Base-by-base conservation (phyloP, 1,140 invertebrate species). In the Ips typographus region DNA sequence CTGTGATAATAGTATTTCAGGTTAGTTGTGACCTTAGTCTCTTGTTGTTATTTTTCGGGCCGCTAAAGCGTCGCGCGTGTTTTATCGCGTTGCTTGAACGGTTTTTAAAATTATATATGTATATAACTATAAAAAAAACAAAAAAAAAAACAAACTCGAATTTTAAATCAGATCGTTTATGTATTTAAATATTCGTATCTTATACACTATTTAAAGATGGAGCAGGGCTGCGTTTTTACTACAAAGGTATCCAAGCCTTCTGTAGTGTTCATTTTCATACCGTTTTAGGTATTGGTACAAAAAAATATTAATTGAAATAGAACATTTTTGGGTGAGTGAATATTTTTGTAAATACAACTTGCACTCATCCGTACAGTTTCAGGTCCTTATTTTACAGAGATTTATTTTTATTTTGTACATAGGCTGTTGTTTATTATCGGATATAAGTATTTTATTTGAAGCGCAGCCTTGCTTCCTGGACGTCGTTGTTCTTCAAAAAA, bases 1-100 rank as follows among this genome's bases (percentile, higher is more conserved):
- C 81, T 82, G 81, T 82, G 81, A 82, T 82, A 82, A 81, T 81
- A 81, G 80, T 80, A 82, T 82, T 82, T 82, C 80, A 82, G 81
- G 80, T 82, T 82, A 82, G 81, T 82, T 82, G 80, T 82, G 80
- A 81, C 80, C 79, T 82, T 82, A 81, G 80, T 80, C 79, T 80
- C 76, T 81, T 82, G 79, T 22, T 22, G 22, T 81, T 80, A 79
- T 80, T 80, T 80, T 78, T 76, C 75, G 77, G 68, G 77, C 71
- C 67, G 73, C 73, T 39, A 65, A 64, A 53, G 51, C 57, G 8
- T 7, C 38, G 41, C 59, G 74, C 65, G 62, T 60, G 72, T 73
- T 72, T 75, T 60, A 42, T 60, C 65, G 65, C 39, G 38, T 37
- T 36, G 55, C 52, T 22, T 40, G 36, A 77, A 72, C 73, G 70